These are phyloP conservation scores for Sander vitreus DNA, from an alignment of 2,113 vertebrate genomes.

Conservation along the genomic window DNA sequence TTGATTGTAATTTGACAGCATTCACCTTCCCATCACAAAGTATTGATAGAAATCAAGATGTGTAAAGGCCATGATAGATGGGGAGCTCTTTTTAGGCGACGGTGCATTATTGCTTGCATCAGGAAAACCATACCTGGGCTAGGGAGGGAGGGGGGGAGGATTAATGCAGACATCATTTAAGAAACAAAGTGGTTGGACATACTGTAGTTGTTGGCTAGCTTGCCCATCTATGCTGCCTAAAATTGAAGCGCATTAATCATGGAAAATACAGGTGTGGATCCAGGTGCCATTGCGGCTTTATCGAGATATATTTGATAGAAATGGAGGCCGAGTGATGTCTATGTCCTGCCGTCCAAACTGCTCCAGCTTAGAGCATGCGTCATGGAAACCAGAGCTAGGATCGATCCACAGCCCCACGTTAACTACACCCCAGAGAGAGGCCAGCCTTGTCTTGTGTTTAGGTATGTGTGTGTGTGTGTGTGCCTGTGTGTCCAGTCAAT, in stretches of 20 bases:
- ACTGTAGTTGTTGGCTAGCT: slow-evolving; percentile 28
- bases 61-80: slow-evolving; percentile 60
- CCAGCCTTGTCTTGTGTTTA: slow-evolving; percentile 75
- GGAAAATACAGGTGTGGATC: slow-evolving; percentile 17
- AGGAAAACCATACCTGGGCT: slow-evolving; percentile 33
- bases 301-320: slow-evolving; percentile 61
- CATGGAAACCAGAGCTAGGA: slow-evolving; percentile 79
- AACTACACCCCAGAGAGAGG: slow-evolving; percentile 80
- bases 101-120: slow-evolving; percentile 55
- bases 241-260: slow-evolving; percentile 57
- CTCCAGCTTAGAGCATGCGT: slow-evolving; percentile 68
- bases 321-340: slow-evolving; percentile 51
- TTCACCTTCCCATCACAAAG: slow-evolving; percentile 53
- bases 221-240: slow-evolving; percentile 14
- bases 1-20: slow-evolving; percentile 61
- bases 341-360: slow-evolving; percentile 62
- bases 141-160: not conserved
- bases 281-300: slow-evolving; percentile 26
- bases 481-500: slow-evolving; percentile 68
- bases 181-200: slow-evolving; percentile 32
- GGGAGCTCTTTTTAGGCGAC: slow-evolving; percentile 14
- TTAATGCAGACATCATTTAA: slow-evolving; percentile 52
- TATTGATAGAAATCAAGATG: slow-evolving; percentile 66
- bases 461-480: slow-evolving; percentile 63
- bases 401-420: slow-evolving; percentile 74